phyloP scores from a whole-genome alignment of 2,797 vertebrate species.

The Diglossa cyanea region DNA sequence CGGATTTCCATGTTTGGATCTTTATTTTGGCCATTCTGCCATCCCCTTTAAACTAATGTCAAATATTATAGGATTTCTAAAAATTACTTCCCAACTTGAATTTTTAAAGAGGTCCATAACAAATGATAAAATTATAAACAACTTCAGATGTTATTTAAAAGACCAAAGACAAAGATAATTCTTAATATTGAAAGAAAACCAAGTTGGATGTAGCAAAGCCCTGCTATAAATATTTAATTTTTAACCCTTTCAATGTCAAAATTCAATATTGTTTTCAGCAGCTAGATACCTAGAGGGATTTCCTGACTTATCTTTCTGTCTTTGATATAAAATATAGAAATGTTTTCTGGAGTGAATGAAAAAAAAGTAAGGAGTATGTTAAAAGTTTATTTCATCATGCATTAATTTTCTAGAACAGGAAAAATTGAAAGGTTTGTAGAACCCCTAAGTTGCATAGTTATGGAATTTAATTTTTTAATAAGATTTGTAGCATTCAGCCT shows the following conservation, averaged over 20 bases:
- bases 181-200: neutral
- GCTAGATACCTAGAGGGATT: neutral
- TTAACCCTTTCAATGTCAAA: neutral
- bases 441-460: neutral
- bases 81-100: neutral
- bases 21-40: neutral
- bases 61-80: neutral
- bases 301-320: neutral
- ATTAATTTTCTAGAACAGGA: neutral
- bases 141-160: neutral
- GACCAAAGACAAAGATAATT: neutral
- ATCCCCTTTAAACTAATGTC: neutral
- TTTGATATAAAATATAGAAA: neutral
- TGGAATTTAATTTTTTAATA: neutral
- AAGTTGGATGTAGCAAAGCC: neutral
- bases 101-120: neutral
- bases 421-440: neutral
- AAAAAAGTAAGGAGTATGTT: neutral
- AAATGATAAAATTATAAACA: neutral
- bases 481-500: neutral
- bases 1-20: neutral
- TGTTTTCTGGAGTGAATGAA: neutral
- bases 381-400: neutral
- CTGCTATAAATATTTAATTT: neutral
- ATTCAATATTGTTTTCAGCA: neutral